Conservation (phyloP, 2,113 vertebrate genomes). For the Syrrhaptes paradoxus region DNA sequence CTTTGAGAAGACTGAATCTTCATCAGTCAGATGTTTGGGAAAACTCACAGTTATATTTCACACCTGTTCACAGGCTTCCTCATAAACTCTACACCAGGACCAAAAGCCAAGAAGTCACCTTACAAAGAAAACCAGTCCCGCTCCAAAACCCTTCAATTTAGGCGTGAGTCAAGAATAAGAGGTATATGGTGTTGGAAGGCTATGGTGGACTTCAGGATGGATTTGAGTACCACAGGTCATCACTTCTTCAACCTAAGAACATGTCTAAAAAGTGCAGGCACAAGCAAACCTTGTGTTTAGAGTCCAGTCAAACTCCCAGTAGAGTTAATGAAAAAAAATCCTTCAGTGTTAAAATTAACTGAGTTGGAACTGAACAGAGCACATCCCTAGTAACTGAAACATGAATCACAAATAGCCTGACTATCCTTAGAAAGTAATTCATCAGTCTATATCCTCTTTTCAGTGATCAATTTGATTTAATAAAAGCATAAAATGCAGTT, state of each 20-base stretch:
- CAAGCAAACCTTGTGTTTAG: background rate
- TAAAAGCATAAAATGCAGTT: background rate
- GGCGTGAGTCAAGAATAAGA: background rate
- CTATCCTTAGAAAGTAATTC: background rate
- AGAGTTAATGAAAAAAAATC: background rate
- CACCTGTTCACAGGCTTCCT: background rate
- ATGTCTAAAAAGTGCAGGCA: background rate
- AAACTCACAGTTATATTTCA: background rate
- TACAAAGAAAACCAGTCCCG: background rate
- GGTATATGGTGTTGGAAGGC: background rate
- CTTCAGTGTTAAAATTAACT: background rate
- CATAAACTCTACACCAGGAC: background rate
- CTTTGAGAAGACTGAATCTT: background rate
- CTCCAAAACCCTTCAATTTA: background rate
- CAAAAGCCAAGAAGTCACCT: background rate
- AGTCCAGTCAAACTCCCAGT: background rate
- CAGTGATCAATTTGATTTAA: background rate
- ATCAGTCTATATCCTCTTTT: background rate
- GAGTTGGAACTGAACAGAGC: background rate
- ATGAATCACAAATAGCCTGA: background rate
- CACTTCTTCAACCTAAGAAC: background rate
- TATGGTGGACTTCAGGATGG: background rate
- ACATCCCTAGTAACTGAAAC: background rate
- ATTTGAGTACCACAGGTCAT: background rate
- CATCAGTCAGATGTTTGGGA: background rate